Base-by-base conservation (phyloP, 1,140 invertebrate species). In the Drosophila guanche region DNA sequence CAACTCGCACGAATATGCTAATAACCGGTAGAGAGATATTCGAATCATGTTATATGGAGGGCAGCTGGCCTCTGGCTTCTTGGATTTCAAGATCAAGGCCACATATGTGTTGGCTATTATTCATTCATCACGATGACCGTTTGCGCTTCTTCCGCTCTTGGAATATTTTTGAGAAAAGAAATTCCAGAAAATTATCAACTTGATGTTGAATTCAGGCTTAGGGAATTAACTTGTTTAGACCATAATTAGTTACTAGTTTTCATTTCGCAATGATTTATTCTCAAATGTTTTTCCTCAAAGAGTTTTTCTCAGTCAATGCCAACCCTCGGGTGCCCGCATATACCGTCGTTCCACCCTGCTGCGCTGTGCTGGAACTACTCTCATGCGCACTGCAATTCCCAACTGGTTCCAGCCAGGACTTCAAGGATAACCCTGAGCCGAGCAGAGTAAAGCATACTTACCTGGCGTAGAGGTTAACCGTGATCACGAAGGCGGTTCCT, bases 401-500 rank as follows among this genome's bases (percentile, higher is more conserved):
- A 86, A 80, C n/a, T 25, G 33, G 67, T 83, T 76, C 33, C 65
- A 27, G 12, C 58, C 0, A 6, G 1, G 4, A 1, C 0, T 7
- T 16, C n/a, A 40, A 51, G 55, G 14, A 50, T 27, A 53, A 42
- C n/a, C 20, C 74, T 57, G 75, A 2, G 7, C 3, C 0, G 7
- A 79, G 72, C 76, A 0, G 37, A 16, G 43, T 0, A 80, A 90
- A 90, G 88, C 92, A 92, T 92, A 92, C 92, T 92, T 92, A 93
- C 92, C 92, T 92, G 92, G 91, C 91, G 92, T 90, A 91, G 94
- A 93, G 93, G 92, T 91, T 92, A 86, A 94, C 93, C 93, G 90
- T 94, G 93, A 94, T 94, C 94, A 94, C 54, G 76, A 94, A 95
- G 94, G 93, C 91, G 93, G 93, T 94, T 93, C 92, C 92, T 93